Evolutionary conservation across 2,797 vertebrate genomes (phyloP).

Genomic region (Oophaga sylvatica): DNA sequence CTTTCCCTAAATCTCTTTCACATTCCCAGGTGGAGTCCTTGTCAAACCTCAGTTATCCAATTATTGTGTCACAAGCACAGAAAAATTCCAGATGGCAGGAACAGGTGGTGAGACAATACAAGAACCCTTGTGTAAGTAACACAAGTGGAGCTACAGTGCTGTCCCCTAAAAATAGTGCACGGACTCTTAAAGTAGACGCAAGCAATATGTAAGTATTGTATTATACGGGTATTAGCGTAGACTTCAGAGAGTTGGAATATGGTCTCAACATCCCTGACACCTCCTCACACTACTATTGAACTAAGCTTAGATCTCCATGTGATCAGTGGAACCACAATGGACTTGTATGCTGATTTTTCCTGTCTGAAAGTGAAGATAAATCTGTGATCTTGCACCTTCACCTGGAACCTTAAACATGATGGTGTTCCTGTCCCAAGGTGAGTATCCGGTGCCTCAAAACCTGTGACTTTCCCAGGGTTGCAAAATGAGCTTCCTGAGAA

Average conservation of each 20-base stretch:
- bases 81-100: conserved; percentile 24
- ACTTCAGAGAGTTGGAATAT: not conserved
- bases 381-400: no score
- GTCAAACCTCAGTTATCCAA: conserved; percentile 23
- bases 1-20: not conserved
- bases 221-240: not conserved
- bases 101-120: conserved; percentile 36
- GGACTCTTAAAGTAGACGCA: not conserved
- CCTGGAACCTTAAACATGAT: no score
- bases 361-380: no score
- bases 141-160: not conserved
- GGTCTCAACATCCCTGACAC: not conserved
- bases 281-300: no score
- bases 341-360: no score
- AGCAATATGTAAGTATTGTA: not conserved
- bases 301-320: not conserved
- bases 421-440: no score
- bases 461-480: no score
- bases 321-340: no score
- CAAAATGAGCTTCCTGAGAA: no score
- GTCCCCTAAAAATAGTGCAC: not conserved
- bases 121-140: conserved; percentile 21
- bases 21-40: conserved; percentile 21
- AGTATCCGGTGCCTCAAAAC: no score
- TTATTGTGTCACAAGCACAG: conserved; percentile 14